Percentiles rank a stretch among this genome's conserved stretches.
Conservation (phyloP, 1,140 invertebrate species). For the Conus ventricosus region DNA sequence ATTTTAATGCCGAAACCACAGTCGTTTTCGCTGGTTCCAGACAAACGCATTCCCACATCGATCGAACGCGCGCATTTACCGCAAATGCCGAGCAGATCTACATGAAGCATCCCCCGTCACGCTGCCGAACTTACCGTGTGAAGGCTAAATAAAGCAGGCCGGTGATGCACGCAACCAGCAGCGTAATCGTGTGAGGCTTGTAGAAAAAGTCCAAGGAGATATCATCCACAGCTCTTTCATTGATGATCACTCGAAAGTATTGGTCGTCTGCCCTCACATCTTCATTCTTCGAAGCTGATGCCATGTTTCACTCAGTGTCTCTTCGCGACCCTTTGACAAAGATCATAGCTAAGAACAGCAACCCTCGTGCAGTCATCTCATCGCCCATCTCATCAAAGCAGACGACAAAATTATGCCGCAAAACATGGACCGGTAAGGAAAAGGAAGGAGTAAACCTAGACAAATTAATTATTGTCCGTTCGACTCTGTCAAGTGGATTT, state of each 20-base stretch:
- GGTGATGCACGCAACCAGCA: constrained; percentile 89
- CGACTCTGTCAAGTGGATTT: no score
- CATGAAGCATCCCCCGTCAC: no score
- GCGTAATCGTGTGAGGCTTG: constrained; percentile 97
- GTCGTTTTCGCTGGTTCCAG: no score
- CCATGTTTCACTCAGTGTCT: constrained; percentile 28
- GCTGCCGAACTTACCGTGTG: constrained; percentile 83
- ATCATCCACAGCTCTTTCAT: constrained; percentile 87
- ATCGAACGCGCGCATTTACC: background rate
- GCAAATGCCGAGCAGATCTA: no score
- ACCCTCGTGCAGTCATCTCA: background rate
- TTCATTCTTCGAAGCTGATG: constrained; percentile 42
- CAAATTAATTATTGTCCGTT: no score
- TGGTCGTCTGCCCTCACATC: constrained; percentile 62
- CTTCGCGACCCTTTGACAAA: background rate
- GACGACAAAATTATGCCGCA: background rate
- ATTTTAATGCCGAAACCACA: no score
- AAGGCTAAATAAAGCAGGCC: constrained; percentile 95
- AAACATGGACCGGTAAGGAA: background rate
- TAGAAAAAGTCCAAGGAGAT: constrained; percentile 98
- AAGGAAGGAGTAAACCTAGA: background rate
- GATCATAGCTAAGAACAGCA: constrained; percentile 28
- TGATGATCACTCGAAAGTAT: constrained; percentile 71
- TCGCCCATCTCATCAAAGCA: background rate
- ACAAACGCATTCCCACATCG: background rate